phyloP scores from a whole-genome alignment of 2,113 vertebrate species.

The Misgurnus mizolepis region DNA sequence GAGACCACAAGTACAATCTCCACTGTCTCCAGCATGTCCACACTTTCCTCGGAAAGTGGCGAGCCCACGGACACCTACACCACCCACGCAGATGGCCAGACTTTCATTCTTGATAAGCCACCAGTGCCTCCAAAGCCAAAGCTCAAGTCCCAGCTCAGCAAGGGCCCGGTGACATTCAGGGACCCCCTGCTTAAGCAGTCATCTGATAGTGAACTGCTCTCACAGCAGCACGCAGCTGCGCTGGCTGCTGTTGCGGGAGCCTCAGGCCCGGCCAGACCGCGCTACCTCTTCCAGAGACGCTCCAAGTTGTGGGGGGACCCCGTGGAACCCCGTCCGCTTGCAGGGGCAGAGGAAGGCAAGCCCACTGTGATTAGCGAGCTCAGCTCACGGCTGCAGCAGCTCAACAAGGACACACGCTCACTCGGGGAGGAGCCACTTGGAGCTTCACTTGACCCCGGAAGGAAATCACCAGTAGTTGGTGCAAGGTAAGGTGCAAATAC shows the following conservation, averaged over 20 bases:
- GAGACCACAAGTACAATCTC: constrained; percentile 99
- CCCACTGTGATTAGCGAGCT: constrained; percentile 96
- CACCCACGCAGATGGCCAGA: constrained; percentile 93
- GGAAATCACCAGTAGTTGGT: constrained; percentile 90
- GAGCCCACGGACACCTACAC: constrained; percentile 95
- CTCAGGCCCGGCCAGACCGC: constrained; percentile 83
- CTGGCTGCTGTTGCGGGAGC: constrained; percentile 75
- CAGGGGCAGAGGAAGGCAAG: constrained; percentile 85
- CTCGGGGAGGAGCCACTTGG: constrained; percentile 93
- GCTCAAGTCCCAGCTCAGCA: constrained; percentile 98
- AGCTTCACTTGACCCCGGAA: constrained; percentile 85
- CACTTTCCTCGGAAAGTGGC: constrained; percentile 96
- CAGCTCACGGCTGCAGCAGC: constrained; percentile 93
- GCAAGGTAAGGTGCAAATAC: constrained; percentile 83
- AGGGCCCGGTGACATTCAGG: constrained; percentile 99
- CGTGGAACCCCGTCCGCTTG: constrained; percentile 84
- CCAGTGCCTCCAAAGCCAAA: constrained; percentile 99
- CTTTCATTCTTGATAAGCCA: constrained; percentile 99
- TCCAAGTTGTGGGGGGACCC: constrained; percentile 99
- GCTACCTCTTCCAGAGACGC: constrained; percentile 99
- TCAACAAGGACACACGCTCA: constrained; percentile 96
- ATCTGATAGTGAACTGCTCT: constrained; percentile 98
- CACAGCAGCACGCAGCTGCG: constrained; percentile 92
- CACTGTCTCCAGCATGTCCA: constrained; percentile 99
- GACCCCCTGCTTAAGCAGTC: constrained; percentile 99